Percentiles rank a stretch among this genome's conserved stretches.
Conservation (phyloP, 2,888 invertebrate genomes). For the Theodoxus fluviatilis region DNA sequence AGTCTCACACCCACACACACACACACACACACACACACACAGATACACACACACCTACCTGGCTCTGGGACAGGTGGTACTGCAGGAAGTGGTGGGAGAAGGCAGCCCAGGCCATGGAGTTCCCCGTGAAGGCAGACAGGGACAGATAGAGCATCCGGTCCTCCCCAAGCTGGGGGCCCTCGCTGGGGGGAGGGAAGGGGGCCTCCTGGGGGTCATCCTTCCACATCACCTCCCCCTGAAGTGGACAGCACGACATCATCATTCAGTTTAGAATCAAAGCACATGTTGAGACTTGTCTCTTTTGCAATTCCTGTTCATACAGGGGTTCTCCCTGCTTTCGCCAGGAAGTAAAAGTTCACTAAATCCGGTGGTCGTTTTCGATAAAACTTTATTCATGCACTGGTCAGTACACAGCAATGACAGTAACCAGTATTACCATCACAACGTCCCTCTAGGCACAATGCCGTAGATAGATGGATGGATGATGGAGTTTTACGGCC, state of each 20-base stretch:
- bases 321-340: too few relatives aligned
- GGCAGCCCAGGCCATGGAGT: slow-evolving; percentile 39
- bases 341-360: not conserved
- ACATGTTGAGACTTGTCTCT: not conserved
- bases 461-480: too few relatives aligned
- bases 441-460: too few relatives aligned
- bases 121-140: slow-evolving; percentile 44
- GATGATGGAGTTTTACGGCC: too few relatives aligned
- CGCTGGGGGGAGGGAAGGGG: slow-evolving; percentile 35
- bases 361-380: not conserved
- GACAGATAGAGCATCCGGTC: slow-evolving; percentile 44
- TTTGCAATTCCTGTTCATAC: too few relatives aligned
- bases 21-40: too few relatives aligned
- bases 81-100: too few relatives aligned
- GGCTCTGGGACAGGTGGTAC: too few relatives aligned
- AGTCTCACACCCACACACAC: too few relatives aligned
- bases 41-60: too few relatives aligned
- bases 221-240: slow-evolving; percentile 47
- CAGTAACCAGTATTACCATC: too few relatives aligned
- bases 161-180: slow-evolving; percentile 33
- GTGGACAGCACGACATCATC: not conserved
- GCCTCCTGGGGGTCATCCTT: slow-evolving; percentile 30
- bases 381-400: not conserved
- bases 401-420: too few relatives aligned
- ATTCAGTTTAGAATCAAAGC: not conserved